Percentiles rank a stretch among this genome's conserved stretches.
phyloP scores from a whole-genome alignment of 2,113 vertebrate species.

The Ptilorrhoa leucosticta region DNA sequence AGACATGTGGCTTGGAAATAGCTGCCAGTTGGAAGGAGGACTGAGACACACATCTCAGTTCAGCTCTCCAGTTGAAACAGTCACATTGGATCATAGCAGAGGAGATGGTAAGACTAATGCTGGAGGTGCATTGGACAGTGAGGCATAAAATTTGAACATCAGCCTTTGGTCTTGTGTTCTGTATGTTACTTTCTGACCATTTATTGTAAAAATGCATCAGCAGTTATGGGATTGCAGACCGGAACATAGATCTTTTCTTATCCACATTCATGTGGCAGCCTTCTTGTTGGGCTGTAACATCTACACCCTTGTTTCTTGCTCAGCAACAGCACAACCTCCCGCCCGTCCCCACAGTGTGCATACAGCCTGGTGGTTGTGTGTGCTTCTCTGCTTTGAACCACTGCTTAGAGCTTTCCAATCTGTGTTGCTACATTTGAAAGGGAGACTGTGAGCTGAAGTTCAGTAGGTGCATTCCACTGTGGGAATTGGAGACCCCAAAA shows the following conservation, averaged over 20 bases:
- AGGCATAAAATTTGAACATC: neutral
- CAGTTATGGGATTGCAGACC: neutral
- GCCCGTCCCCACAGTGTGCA: accelerated
- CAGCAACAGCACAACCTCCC: neutral
- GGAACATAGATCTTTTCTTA: neutral
- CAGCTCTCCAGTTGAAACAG: neutral
- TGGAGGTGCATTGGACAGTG: neutral
- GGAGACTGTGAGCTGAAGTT: neutral
- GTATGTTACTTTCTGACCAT: neutral
- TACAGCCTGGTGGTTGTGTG: neutral
- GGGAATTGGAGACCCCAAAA: neutral
- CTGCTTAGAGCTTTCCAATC: neutral
- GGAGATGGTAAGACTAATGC: neutral
- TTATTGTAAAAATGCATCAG: neutral
- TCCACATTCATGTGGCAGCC: neutral
- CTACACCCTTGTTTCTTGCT: neutral
- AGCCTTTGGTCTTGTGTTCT: neutral
- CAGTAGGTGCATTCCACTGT: neutral
- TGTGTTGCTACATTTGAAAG: neutral
- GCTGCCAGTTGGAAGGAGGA: neutral
- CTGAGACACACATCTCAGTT: neutral
- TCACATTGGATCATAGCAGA: neutral
- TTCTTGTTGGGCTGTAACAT: neutral
- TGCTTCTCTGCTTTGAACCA: neutral
- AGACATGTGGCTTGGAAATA: neutral